phyloP scores from a whole-genome alignment of 2,797 vertebrate genomes.

The Coranthus polyacanthus region DNA sequence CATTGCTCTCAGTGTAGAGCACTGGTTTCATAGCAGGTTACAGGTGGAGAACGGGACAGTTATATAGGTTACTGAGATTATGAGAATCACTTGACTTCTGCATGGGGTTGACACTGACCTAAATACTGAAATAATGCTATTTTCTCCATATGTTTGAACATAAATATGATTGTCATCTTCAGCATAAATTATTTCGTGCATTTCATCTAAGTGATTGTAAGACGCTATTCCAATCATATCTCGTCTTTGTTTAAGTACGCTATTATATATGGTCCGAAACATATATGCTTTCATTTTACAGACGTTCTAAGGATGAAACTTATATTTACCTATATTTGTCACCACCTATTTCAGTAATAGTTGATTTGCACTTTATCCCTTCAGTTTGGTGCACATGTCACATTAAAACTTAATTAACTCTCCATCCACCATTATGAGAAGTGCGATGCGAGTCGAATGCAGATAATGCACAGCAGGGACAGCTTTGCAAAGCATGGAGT shows the following conservation, averaged over 20 bases:
- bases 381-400: constrained; percentile 49
- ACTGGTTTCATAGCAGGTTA: constrained; percentile 48
- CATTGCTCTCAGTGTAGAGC: not conserved
- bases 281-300: constrained; percentile 18
- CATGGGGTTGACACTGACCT: constrained; percentile 6
- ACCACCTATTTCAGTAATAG: constrained; percentile 30
- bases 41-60: constrained; percentile 39
- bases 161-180: too few species aligned
- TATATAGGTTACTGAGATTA: constrained; percentile 27
- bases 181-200: constrained; percentile 24
- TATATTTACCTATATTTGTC: constrained; percentile 27
- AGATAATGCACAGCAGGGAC: constrained; percentile 55
- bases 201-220: too few species aligned
- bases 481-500: constrained; percentile 38
- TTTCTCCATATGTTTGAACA: too few species aligned
- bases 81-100: constrained; percentile 15
- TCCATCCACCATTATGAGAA: constrained; percentile 51
- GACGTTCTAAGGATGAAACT: constrained; percentile 12
- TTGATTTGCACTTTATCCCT: constrained; percentile 47
- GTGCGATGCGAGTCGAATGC: constrained; percentile 57
- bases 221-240: too few species aligned
- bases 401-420: constrained; percentile 75
- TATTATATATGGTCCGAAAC: too few species aligned
- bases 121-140: constrained; percentile 19
- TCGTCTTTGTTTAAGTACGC: too few species aligned